phyloP scores from a whole-genome alignment of 1,140 invertebrate genomes.

The Asobara japonica region DNA sequence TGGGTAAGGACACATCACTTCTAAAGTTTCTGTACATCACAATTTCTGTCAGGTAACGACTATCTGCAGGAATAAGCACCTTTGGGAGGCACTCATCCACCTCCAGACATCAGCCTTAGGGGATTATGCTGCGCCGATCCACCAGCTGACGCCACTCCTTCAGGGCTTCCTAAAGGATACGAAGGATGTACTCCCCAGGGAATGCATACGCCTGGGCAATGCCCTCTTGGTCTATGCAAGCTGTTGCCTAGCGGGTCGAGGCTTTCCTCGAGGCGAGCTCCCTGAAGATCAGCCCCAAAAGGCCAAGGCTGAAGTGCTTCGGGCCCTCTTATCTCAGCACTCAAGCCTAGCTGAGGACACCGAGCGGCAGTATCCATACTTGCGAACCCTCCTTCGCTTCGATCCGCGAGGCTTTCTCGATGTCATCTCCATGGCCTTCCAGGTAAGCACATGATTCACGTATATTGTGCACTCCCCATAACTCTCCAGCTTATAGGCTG shows the following conservation, averaged over 20 bases:
- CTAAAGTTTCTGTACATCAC: no score
- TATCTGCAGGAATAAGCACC: constrained; percentile 78
- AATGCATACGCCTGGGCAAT: constrained; percentile 78
- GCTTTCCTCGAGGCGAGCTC: constrained; percentile 89
- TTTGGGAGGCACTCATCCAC: constrained; percentile 91
- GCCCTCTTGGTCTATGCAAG: constrained; percentile 92
- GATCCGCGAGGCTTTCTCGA: constrained; percentile 92
- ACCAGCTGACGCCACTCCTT: constrained; percentile 77
- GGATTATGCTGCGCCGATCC: constrained; percentile 86
- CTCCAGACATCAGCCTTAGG: constrained; percentile 86
- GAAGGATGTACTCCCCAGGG: constrained; percentile 52
- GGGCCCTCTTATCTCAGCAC: constrained; percentile 74
- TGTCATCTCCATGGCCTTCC: constrained; percentile 87
- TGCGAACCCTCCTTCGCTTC: constrained; percentile 78
- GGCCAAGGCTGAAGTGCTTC: constrained; percentile 80
- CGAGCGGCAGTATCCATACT: constrained; percentile 82
- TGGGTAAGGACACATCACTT: no score
- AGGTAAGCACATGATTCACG: no score
- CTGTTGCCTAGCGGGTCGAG: constrained; percentile 91
- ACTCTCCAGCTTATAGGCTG: no score
- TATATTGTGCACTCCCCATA: no score
- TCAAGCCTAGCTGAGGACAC: constrained; percentile 73
- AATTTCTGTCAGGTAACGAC: no score
- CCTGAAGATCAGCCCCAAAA: constrained; percentile 75
- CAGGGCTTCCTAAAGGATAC: constrained; percentile 56